Evolutionary conservation across 2,113 vertebrate species (phyloP).

Genomic region (Hippopotamus amphibius): DNA sequence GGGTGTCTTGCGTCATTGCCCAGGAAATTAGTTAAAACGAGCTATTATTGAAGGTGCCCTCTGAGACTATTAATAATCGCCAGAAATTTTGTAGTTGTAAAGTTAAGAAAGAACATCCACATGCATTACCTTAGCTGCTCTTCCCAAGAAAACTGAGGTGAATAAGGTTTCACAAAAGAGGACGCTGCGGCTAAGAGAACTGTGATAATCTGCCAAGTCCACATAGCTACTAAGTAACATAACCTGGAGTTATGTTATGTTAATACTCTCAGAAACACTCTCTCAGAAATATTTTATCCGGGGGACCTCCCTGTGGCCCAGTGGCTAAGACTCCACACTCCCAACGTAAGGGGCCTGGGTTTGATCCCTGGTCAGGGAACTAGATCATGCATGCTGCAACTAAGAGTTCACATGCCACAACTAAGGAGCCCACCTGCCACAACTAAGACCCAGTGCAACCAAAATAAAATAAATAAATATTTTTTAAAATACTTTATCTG

Average conservation of each 20-base stretch:
- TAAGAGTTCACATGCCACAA: too few species aligned
- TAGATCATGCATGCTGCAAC: too few species aligned
- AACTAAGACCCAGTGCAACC: too few species aligned
- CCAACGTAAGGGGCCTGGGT: too few species aligned
- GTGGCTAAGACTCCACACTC: too few species aligned
- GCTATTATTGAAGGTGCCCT: slow-evolving; percentile 68
- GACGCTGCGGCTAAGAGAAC: background rate
- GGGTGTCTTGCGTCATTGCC: slow-evolving; percentile 11
- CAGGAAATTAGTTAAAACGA: slow-evolving; percentile 72
- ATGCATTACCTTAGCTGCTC: background rate
- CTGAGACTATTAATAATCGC: slow-evolving; percentile 51
- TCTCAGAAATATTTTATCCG: background rate
- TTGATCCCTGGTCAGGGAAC: too few species aligned
- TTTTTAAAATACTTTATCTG: background rate
- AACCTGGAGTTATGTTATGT: background rate
- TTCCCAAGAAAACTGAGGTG: background rate
- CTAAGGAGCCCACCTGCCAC: too few species aligned
- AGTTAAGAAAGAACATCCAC: background rate
- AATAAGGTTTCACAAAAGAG: background rate
- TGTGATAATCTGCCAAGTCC: background rate
- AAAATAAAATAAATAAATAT: background rate
- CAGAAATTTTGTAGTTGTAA: slow-evolving; percentile 35
- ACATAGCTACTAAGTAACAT: background rate
- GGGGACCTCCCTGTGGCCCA: too few species aligned
- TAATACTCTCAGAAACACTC: background rate